Evolutionary conservation across 37 sponge, comb jelly and placozoan species (phyloP).

Genomic region (Haliclona indistincta): DNA sequence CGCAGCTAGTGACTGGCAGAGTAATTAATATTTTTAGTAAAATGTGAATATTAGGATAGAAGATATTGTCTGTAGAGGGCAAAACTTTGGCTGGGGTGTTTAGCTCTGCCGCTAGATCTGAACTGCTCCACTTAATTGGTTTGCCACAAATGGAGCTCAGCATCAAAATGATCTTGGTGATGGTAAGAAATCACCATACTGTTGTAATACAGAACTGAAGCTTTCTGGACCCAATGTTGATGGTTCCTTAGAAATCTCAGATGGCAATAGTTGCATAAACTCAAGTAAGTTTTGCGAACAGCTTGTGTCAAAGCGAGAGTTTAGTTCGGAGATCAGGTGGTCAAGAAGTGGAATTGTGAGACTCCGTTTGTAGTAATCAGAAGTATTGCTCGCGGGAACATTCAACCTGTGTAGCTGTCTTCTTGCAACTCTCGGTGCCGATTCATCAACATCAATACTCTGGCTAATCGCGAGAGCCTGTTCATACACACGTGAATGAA

Average conservation of each 20-base stretch:
- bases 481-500: slow-evolving; percentile 37
- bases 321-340: slow-evolving; percentile 40
- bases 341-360: slow-evolving; percentile 52
- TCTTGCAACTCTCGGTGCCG: slow-evolving; percentile 15
- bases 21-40: slow-evolving; percentile 44
- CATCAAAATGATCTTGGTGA: slow-evolving; percentile 28
- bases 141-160: slow-evolving; percentile 46
- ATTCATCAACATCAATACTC: slow-evolving; percentile 36
- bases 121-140: slow-evolving; percentile 20
- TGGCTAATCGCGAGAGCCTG: slow-evolving; percentile 19
- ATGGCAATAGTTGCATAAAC: slow-evolving; percentile 52
- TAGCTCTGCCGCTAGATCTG: slow-evolving; percentile 10
- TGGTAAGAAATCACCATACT: slow-evolving; percentile 44
- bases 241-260: neutral
- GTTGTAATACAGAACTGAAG: slow-evolving; percentile 15
- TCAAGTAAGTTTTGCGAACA: slow-evolving; percentile 20
- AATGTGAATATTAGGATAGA: slow-evolving; percentile 47
- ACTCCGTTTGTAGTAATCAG: slow-evolving; percentile 29
- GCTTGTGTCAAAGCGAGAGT: slow-evolving; percentile 26
- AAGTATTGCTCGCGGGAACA: slow-evolving; percentile 10
- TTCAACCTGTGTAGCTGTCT: slow-evolving; percentile 45
- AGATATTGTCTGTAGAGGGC: slow-evolving; percentile 37
- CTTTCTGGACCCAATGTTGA: neutral
- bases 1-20: slow-evolving; percentile 63
- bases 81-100: slow-evolving; percentile 37